phyloP scores from a whole-genome alignment of 2,888 invertebrate species.

The Drosophila prostipennis region DNA sequence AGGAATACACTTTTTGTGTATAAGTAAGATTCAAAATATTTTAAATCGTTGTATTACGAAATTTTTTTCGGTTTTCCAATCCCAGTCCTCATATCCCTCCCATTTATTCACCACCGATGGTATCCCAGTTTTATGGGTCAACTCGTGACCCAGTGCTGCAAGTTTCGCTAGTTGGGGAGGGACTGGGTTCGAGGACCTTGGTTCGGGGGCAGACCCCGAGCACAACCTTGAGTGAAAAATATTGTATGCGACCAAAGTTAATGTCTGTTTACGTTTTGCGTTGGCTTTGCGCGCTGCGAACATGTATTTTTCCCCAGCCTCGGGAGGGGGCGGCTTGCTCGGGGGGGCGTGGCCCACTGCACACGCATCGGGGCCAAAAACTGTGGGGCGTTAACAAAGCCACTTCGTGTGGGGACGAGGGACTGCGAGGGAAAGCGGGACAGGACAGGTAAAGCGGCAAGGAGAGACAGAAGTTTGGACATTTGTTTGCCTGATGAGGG shows the following conservation, averaged over 20 bases:
- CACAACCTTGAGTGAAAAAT: slow-evolving; percentile 76
- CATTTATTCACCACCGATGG: slow-evolving; percentile 4
- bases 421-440: neutral
- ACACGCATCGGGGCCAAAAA: slow-evolving; percentile 48
- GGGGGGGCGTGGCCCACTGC: slow-evolving; percentile 34
- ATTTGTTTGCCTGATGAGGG: slow-evolving; percentile 66
- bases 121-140: slow-evolving; percentile 33
- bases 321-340: slow-evolving; percentile 1
- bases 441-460: neutral
- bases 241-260: slow-evolving; percentile 76
- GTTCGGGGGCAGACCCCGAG: slow-evolving; percentile 19
- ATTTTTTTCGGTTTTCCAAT: neutral
- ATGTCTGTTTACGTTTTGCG: slow-evolving; percentile 78
- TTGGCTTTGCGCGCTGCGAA: slow-evolving; percentile 72
- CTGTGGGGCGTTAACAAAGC: slow-evolving; percentile 58
- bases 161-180: neutral
- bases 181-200: slow-evolving; percentile 4
- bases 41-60: neutral
- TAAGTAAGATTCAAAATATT: too few relatives aligned
- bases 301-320: slow-evolving; percentile 73
- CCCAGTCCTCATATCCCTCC: neutral
- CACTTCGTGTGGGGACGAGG: slow-evolving; percentile 44
- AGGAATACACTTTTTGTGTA: too few relatives aligned
- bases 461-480: slow-evolving; percentile 61
- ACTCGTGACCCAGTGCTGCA: slow-evolving; percentile 31